Evolutionary conservation across 2,113 vertebrate species (phyloP), one percentile per base, ranked within the genome.

Genomic region (Arothron firmamentum): DNA sequence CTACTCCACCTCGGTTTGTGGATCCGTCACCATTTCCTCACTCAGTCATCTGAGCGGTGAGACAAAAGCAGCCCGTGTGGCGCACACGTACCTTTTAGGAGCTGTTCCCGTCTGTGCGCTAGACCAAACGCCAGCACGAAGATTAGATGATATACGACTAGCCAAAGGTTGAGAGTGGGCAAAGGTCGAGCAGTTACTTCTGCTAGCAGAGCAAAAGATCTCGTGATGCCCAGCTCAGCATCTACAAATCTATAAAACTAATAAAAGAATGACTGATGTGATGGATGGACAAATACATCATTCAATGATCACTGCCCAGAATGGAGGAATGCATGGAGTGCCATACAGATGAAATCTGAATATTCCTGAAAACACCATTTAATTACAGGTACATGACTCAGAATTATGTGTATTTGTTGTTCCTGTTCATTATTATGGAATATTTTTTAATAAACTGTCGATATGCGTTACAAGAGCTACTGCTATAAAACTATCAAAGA

Each of bases 181-280:
- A 90, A 88, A 90, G 89, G 88, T 91, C 85, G 77, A 75, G 70
- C 81, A 82, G 83, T 87, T 82, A 85, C 57, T 89, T 88, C 79
- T 61, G 71, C 85, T 66, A 81, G 42, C 59, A 28, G 41, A 55
- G 67, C 60, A 59, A 52, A 52, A 52, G 51, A 75, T 74, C 87
- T 78, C 52, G 79, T 87, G 87, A 87, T 83, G 74, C 62, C 25
- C 56, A 58, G 60, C 60, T 69, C 54, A 73, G 81, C 71, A 74
- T 42, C 48, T 56, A 17, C 70, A 81, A 68, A 81, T 54, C 48
- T 59, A 79, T 47, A 47, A 47, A 47, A 17, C 45, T 38, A 11
- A 38, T 12, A 38, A 12, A 38, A 38, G 34, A 38, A 38, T 8
- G 8, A 9, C 28, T 5, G 28, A 31, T 3, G 1, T 38, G 34